Base-by-base conservation (phyloP, 2,113 vertebrate species). In the Zapornia atra region DNA sequence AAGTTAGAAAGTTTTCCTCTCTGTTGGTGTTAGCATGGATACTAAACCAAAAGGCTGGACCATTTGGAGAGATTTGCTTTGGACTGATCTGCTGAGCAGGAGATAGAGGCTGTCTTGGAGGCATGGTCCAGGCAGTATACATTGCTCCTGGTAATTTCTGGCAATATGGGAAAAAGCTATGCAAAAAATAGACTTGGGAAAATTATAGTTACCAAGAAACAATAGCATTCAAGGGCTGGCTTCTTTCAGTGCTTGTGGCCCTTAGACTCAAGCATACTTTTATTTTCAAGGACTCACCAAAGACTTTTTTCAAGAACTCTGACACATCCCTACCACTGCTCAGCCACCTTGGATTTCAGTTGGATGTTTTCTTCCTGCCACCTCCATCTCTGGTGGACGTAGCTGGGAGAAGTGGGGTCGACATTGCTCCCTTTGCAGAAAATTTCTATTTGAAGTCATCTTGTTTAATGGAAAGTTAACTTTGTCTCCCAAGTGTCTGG, bases 341-440 rank as follows among this genome's bases (percentile, higher is more conserved):
- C 70, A 86, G 46, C 25, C 17, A 19, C 12, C 13, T 19, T 38
- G 31, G 36, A 11, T 59, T 73, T 63, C 38, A 70, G 6, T 4
- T 46, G n/a, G n/a, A 33, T 80, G 6, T n/a, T 88, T 88, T 91
- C 36, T 20, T 82, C 69, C 66, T 87, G 31, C 16, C 20, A 34
- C 10, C 15, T 76, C 19, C 11, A 7, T 25, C 31, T 83, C n/a
- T 36, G 16, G 63, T 66, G 70, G n/a, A 19, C 0, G 0, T 24
- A 60, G 15, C 38, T 56, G 44, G 22, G n/a, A 86, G 10, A 76
- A 5, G 4, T 36, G 51, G 15, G 18, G 24, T 51, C 71, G 48
- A 51, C 11, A 10, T 5, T 48, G 4, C 22, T 81, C 5, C n/a
- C 5, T 66, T 54, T 88, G 75, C 12, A 19, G 70, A 66, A 82